These are phyloP conservation scores for Desmodus rotundus DNA, from an alignment of 2,113 vertebrate species.

Conservation along the genomic window DNA sequence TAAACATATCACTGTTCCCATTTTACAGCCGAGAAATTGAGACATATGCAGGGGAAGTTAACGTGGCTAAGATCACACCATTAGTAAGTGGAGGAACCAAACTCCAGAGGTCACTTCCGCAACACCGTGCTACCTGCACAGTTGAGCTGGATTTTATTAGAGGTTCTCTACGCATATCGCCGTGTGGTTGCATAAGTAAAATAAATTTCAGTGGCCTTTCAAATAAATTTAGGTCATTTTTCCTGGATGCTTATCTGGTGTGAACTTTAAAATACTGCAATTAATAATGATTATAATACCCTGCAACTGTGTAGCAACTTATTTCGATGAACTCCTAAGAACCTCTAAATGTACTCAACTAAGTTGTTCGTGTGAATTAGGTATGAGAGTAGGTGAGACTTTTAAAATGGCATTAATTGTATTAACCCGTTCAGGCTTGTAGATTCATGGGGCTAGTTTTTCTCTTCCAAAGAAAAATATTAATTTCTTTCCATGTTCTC, in stretches of 20 bases:
- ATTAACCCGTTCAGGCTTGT: background rate
- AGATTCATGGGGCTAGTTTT: background rate
- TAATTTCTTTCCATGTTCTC: background rate
- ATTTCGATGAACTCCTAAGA: slow-evolving; percentile 10
- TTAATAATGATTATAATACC: slow-evolving; percentile 57
- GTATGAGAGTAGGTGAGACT: background rate
- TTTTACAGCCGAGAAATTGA: background rate
- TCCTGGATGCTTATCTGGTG: slow-evolving; percentile 45
- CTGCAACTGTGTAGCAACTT: background rate
- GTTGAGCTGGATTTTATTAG: slow-evolving; percentile 13
- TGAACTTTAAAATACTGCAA: slow-evolving; percentile 60
- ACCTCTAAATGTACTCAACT: background rate
- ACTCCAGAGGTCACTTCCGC: background rate
- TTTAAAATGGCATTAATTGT: background rate
- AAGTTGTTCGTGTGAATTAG: slow-evolving; percentile 13
- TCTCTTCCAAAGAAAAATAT: background rate
- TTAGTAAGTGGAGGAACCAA: background rate
- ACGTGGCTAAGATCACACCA: background rate
- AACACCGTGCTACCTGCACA: background rate
- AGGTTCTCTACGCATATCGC: slow-evolving; percentile 13
- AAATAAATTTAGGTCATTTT: slow-evolving; percentile 61
- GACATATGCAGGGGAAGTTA: background rate
- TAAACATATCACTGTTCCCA: background rate
- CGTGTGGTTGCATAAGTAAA: slow-evolving; percentile 35
- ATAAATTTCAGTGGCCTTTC: slow-evolving; percentile 62